Percentiles rank a stretch among this genome's conserved stretches.
phyloP scores from a whole-genome alignment of 2,888 invertebrate genomes.

The Mesorhabditis spiculigera region DNA sequence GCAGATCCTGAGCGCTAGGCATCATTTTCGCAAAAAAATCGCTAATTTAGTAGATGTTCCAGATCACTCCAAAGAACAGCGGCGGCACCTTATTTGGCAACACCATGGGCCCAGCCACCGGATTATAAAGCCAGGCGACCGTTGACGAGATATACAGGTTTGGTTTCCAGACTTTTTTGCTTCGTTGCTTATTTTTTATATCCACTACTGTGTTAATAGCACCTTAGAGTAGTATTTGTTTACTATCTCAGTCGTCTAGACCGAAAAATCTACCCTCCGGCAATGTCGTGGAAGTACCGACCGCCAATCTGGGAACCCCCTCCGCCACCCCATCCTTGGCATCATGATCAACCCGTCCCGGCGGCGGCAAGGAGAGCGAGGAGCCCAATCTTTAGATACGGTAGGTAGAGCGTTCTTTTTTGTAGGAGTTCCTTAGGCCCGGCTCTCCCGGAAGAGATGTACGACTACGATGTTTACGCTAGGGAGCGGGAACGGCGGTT shows the following conservation, averaged over 20 bases:
- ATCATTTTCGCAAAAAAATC: not conserved
- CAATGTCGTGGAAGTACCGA: slow-evolving; percentile 1
- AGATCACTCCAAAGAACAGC: not conserved
- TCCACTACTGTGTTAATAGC: too few relatives aligned
- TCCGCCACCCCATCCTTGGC: not conserved
- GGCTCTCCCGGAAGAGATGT: not conserved
- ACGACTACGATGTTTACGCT: slow-evolving; percentile 1
- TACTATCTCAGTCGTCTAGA: not conserved
- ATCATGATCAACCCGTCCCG: not conserved
- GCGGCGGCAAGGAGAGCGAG: not conserved
- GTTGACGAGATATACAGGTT: slow-evolving; percentile 4
- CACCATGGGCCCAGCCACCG: not conserved
- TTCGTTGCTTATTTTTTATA: too few relatives aligned
- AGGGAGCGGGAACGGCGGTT: not conserved
- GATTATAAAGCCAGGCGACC: not conserved
- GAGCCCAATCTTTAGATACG: not conserved
- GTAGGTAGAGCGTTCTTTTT: too few relatives aligned
- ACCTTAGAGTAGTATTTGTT: not conserved
- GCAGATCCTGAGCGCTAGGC: not conserved
- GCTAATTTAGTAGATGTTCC: not conserved
- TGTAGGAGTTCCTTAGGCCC: too few relatives aligned
- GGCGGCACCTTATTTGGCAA: not conserved
- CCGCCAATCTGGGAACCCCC: not conserved
- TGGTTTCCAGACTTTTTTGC: too few relatives aligned
- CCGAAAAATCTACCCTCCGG: slow-evolving; percentile 5